These are phyloP conservation scores for Papilio gigon DNA, from an alignment of 2,888 invertebrate genomes.

Conservation along the genomic window DNA sequence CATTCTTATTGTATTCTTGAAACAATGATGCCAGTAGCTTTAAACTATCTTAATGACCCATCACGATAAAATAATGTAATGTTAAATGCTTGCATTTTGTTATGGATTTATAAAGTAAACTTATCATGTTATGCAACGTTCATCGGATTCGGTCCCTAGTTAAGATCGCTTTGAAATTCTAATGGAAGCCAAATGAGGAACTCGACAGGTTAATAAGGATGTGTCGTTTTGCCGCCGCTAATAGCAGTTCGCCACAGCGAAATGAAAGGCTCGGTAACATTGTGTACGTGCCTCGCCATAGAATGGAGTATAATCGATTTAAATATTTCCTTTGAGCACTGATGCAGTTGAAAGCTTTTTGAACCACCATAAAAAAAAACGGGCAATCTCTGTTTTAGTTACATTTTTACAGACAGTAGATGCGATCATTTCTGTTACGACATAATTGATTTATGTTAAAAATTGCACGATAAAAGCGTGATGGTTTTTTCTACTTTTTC, in stretches of 20 bases:
- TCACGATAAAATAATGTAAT: neutral
- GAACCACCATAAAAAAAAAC: neutral
- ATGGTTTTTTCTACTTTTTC: too few species aligned
- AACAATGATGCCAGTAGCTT: neutral
- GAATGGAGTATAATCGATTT: conserved; percentile 9
- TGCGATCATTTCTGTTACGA: neutral
- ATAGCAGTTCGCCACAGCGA: conserved; percentile 21
- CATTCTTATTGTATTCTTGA: neutral
- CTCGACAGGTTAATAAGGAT: conserved; percentile 37
- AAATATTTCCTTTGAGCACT: neutral
- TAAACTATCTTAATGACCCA: neutral
- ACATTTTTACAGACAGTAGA: neutral
- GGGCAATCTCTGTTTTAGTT: too few species aligned
- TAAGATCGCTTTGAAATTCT: conserved; percentile 27
- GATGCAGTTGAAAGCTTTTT: neutral
- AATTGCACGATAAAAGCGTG: too few species aligned
- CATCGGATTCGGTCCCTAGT: neutral
- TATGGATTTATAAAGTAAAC: too few species aligned
- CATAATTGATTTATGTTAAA: neutral
- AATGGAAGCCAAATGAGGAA: conserved; percentile 26
- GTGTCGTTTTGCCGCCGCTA: conserved; percentile 26
- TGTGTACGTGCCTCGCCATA: neutral
- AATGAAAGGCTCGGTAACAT: conserved; percentile 1
- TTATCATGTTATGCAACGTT: neutral
- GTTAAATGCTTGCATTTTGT: neutral